Evolutionary conservation across 2,113 vertebrate species (phyloP).

Genomic region (Asarcornis scutulata): DNA sequence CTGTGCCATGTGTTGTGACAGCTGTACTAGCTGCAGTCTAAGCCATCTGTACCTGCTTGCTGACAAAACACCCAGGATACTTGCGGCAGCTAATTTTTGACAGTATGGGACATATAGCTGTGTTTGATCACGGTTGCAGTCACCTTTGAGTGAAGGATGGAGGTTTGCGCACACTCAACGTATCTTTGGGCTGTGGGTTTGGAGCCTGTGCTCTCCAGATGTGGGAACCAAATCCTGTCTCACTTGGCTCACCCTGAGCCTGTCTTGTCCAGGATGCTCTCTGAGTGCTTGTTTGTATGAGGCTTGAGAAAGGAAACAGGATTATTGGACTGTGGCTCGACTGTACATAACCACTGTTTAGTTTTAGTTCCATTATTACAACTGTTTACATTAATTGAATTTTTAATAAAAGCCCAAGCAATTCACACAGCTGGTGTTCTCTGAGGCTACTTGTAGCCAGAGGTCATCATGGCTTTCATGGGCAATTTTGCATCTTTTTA

Average conservation of each 20-base stretch:
- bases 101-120: accelerated
- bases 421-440: conserved; percentile 19
- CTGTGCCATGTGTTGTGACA: background rate
- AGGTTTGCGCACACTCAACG: background rate
- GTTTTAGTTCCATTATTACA: conserved; percentile 8
- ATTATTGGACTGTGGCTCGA: background rate
- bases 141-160: background rate
- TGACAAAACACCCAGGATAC: background rate
- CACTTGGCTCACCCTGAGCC: accelerated
- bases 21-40: background rate
- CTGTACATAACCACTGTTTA: background rate
- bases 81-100: background rate
- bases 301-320: background rate
- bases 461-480: background rate
- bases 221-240: background rate
- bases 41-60: background rate
- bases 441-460: background rate
- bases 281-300: background rate
- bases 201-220: background rate
- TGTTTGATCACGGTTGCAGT: background rate
- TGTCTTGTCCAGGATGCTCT: background rate
- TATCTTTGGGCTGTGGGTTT: background rate
- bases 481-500: background rate
- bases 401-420: conserved; percentile 48
- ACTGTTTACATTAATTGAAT: conserved; percentile 18